These are phyloP conservation scores for Tachysurus fulvidraco DNA, from an alignment of 2,113 vertebrate species.

Conservation along the genomic window DNA sequence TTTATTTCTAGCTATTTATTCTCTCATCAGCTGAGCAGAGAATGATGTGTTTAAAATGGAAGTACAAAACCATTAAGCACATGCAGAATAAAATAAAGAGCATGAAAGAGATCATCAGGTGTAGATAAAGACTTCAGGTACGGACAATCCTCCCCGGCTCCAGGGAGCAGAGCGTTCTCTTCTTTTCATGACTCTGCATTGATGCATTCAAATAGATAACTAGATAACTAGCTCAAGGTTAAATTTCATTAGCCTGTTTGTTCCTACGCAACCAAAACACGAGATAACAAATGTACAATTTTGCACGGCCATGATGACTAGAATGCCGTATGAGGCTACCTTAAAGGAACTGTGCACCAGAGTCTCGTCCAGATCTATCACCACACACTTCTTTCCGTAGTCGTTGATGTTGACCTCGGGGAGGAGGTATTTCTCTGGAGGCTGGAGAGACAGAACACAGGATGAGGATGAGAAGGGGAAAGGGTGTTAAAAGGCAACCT, in stretches of 20 bases:
- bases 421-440: slow-evolving; percentile 95
- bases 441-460: slow-evolving; percentile 69
- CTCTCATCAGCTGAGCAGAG: too few species aligned
- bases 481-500: too few species aligned
- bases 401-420: slow-evolving; percentile 93
- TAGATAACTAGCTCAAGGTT: background rate
- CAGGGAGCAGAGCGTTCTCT: background rate
- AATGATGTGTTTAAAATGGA: too few species aligned
- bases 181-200: background rate
- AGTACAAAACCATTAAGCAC: background rate
- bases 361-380: slow-evolving; percentile 98
- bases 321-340: slow-evolving; percentile 69
- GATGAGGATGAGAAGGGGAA: background rate
- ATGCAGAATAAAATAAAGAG: background rate
- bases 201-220: background rate
- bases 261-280: background rate
- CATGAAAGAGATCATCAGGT: background rate
- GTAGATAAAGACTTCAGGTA: background rate
- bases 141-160: background rate
- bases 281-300: background rate
- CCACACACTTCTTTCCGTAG: slow-evolving; percentile 97
- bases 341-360: slow-evolving; percentile 99
- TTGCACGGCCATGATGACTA: background rate
- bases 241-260: background rate
- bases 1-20: too few species aligned